These are phyloP conservation scores for Mionectes macconnelli DNA, from an alignment of 2,113 vertebrate genomes.

Conservation along the genomic window DNA sequence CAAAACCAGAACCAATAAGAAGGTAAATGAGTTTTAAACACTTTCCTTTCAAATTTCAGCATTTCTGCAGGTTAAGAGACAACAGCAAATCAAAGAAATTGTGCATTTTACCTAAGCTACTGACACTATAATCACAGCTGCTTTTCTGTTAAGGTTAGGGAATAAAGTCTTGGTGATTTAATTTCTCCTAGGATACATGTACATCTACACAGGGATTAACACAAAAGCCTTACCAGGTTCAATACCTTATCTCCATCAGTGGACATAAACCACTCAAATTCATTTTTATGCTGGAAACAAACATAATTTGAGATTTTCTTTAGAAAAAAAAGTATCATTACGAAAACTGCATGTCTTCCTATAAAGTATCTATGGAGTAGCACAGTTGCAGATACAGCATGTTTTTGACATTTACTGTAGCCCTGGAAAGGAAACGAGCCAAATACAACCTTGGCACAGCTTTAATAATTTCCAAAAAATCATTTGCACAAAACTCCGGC, in stretches of 20 bases:
- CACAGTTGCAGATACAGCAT: neutral
- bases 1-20: neutral
- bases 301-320: neutral
- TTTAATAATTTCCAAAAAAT: neutral
- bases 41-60: neutral
- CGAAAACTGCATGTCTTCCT: neutral
- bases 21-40: neutral
- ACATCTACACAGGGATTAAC: neutral
- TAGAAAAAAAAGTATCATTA: neutral
- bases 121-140: neutral
- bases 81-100: neutral
- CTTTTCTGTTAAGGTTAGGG: neutral
- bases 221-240: neutral
- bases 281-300: neutral
- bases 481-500: neutral
- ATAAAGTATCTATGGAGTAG: neutral
- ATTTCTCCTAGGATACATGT: neutral
- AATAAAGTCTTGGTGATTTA: neutral
- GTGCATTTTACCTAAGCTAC: neutral
- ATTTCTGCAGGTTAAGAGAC: neutral
- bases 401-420: constrained; percentile 22
- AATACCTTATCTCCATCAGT: neutral
- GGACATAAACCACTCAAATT: neutral
- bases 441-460: neutral
- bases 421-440: neutral